Base-by-base conservation (phyloP, 2,888 invertebrate genomes). In the Boloria euphrosyne region DNA sequence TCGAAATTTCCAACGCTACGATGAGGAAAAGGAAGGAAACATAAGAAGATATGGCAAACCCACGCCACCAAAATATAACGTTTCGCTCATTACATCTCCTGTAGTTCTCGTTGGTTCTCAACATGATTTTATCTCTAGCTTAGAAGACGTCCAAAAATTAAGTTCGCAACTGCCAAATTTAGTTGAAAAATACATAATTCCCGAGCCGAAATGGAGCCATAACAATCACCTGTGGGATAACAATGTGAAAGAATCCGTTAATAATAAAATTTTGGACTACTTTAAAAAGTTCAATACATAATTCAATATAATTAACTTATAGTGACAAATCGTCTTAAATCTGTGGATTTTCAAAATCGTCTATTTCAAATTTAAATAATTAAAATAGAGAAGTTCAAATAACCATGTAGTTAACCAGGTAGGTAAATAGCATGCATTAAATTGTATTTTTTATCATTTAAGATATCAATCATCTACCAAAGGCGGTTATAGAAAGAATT, bases 51-150 rank as follows among this genome's bases (percentile, higher is more conserved):
- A 93, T 68, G 86, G 88, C 0, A 73, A 74, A 27, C 31, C 71
- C 0, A 77, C 67, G 3, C 83, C 92, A n/a, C 89, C 91, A 13
- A 73, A 77, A 46, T 93, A 92, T 70, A 80, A 91, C 47, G 64
- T 92, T 0, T 80, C 85, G 2, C 73, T 71, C 43, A 75, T 90
- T 14, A 79, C 81, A 2, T 82, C 90, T 1, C 89, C 91, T 1
- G 78, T 90, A 2, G 78, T 87, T 0, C 71, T 93, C n/a, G 78
- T 92, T 46, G 80, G 79, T 67, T 87, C 81, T 2, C 60, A 75
- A 60, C 94, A 94, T 65, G 97, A 97, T 80, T 93, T 93, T 90
- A 75, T 96, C 4, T 94, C 95, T 3, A 83, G 92, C 22, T 78
- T 93, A 43, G 81, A 92, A 79, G 95, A 95, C 68, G 92, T 94